phyloP scores from a whole-genome alignment of 2,797 vertebrate species.

The Sebastes nivosus region DNA sequence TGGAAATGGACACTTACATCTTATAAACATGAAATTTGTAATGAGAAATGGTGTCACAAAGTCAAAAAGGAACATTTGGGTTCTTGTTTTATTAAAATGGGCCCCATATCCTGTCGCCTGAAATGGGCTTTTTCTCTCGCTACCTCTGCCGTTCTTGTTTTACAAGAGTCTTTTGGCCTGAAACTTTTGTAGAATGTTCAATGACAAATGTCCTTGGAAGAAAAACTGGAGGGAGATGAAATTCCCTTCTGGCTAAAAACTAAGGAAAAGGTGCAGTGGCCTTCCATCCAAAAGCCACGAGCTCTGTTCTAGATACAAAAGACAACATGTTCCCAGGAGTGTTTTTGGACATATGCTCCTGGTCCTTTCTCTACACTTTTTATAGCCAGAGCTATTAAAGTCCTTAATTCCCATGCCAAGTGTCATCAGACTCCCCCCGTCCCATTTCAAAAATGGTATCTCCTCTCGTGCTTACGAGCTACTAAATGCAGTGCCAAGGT shows the following conservation, averaged over 20 bases:
- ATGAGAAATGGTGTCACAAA: constrained; percentile 21
- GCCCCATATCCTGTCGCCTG: neutral
- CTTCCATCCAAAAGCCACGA: constrained; percentile 60
- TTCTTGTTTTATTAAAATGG: constrained; percentile 41
- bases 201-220: constrained; percentile 76
- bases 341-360: constrained; percentile 61
- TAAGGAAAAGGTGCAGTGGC: constrained; percentile 49
- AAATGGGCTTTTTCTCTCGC: constrained; percentile 19
- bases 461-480: constrained; percentile 42
- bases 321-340: constrained; percentile 61
- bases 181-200: constrained; percentile 63
- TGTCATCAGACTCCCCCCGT: constrained; percentile 66
- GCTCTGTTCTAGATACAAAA: constrained; percentile 66
- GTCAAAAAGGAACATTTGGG: constrained; percentile 25
- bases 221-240: constrained; percentile 54
- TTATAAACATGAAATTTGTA: constrained; percentile 19
- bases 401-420: constrained; percentile 75
- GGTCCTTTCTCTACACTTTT: constrained; percentile 59
- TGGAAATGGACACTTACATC: constrained; percentile 29
- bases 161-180: constrained; percentile 45
- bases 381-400: constrained; percentile 74
- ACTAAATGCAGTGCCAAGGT: constrained; percentile 58
- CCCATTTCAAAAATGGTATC: constrained; percentile 72
- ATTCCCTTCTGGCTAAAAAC: constrained; percentile 65
- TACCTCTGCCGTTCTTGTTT: constrained; percentile 40